phyloP scores from a whole-genome alignment of 2,797 vertebrate genomes.

The Halcyon smyrnensis region DNA sequence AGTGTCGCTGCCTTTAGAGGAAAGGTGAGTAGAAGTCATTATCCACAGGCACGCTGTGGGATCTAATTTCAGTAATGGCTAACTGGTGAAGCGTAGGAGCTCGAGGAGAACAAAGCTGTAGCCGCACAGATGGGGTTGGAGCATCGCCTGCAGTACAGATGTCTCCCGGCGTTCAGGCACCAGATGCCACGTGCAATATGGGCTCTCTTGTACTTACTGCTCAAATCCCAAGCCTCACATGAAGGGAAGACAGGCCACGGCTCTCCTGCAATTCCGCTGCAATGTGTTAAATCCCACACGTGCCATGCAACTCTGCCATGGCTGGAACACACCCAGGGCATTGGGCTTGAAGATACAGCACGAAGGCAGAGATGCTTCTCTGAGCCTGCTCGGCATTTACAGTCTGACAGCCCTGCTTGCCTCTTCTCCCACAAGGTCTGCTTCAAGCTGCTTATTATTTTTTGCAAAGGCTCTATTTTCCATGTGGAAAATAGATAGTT shows the following conservation, averaged over 20 bases:
- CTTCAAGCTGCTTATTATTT: not conserved
- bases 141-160: fast-evolving
- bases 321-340: not conserved
- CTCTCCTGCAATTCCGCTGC: not conserved
- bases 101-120: not conserved
- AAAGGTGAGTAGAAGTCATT: not conserved
- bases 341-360: fast-evolving
- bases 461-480: not conserved
- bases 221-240: not conserved
- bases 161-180: not conserved
- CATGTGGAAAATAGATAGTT: not conserved
- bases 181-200: not conserved
- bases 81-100: fast-evolving
- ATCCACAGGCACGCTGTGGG: not conserved
- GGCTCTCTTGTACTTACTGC: not conserved
- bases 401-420: not conserved
- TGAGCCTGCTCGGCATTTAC: not conserved
- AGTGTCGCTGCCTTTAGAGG: not conserved
- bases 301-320: fast-evolving
- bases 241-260: not conserved
- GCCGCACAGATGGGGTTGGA: not conserved
- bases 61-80: not conserved
- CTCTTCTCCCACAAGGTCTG: not conserved
- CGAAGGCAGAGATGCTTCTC: not conserved
- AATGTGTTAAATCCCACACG: fast-evolving